phyloP scores from a whole-genome alignment of 2,113 vertebrate species.

The Serinus canaria region DNA sequence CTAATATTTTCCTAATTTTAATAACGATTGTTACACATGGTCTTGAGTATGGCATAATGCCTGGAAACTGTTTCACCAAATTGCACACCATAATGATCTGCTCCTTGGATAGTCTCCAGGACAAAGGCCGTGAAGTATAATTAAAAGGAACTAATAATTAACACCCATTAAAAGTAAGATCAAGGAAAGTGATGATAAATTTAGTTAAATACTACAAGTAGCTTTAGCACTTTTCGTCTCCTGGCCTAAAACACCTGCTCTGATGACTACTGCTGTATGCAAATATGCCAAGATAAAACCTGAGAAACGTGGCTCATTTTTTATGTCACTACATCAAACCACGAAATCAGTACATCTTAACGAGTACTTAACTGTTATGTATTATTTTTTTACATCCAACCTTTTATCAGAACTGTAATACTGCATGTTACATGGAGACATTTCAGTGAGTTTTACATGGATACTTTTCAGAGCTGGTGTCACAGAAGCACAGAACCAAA shows the following conservation, averaged over 20 bases:
- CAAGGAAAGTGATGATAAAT: constrained; percentile 62
- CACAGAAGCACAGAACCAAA: neutral
- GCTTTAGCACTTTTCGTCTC: neutral
- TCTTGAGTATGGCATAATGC: constrained; percentile 70
- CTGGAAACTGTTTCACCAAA: constrained; percentile 78
- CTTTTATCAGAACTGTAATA: neutral
- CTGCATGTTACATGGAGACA: neutral
- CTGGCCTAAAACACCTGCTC: constrained; percentile 24
- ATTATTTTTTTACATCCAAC: neutral
- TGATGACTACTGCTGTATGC: neutral
- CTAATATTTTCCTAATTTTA: constrained; percentile 76
- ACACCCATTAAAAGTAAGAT: constrained; percentile 70
- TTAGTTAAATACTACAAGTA: constrained; percentile 57
- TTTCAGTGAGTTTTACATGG: neutral
- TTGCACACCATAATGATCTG: constrained; percentile 75
- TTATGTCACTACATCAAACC: neutral
- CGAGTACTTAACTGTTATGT: neutral
- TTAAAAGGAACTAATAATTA: constrained; percentile 83
- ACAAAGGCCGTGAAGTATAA: constrained; percentile 77
- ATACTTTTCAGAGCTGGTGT: neutral
- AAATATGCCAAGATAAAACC: constrained; percentile 28
- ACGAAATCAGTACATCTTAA: constrained; percentile 24
- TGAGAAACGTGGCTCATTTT: neutral
- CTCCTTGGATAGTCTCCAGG: constrained; percentile 75
- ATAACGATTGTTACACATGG: constrained; percentile 67